Evolutionary conservation across 2,797 vertebrate genomes (phyloP), one percentile per base, ranked within the genome.

Genomic region (Peromyscus attwateri): DNA sequence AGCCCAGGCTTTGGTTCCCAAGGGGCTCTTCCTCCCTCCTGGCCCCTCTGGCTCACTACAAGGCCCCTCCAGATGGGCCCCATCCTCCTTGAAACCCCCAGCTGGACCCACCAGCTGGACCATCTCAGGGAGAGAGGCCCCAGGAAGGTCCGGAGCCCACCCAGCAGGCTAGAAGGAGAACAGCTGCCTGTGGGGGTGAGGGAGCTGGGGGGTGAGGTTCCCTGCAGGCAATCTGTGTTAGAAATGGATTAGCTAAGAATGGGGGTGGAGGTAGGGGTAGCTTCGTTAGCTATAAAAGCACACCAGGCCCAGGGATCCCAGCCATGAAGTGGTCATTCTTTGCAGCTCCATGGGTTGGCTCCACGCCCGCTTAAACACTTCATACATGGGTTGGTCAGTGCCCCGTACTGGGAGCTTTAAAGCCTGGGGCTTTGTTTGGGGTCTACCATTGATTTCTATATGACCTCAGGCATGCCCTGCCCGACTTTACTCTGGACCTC

Each of bases 51-150:
- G 85, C 90, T 97, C 71, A 77, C 82, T 97, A 49, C 49, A 92
- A 85, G 85, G 29, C 64, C 88, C 88, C 73, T 96, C 97, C 97
- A 97, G 97, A 96, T 97, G 97, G 97, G 95, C 66, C 90, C 70
- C 95, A 96, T 98, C 95, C 55, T 97, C 94, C 73, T 85, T 96
- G 94, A 95, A 92, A 73, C 90, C 94, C 93, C 95, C 95, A 96
- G 94, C 97, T 95, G 96, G 94, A 79, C 73, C 68, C 4, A 21
- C 97, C 97, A 98, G 97, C 97, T 98, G 97, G 96, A 71, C 76
- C 66, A 83, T 96, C 96, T 98, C 97, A 97, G 84, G 70, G 66
- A 97, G 46, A 80, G 89, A 97, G 96, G 96, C 94, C 95, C 76
- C 75, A 95, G 89, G 89, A 97, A 97, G 83, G 90, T 92, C 93